Percentiles rank a stretch among this genome's conserved stretches.
phyloP scores from a whole-genome alignment of 2,797 vertebrate species.

The Arrhamphus sclerolepis region DNA sequence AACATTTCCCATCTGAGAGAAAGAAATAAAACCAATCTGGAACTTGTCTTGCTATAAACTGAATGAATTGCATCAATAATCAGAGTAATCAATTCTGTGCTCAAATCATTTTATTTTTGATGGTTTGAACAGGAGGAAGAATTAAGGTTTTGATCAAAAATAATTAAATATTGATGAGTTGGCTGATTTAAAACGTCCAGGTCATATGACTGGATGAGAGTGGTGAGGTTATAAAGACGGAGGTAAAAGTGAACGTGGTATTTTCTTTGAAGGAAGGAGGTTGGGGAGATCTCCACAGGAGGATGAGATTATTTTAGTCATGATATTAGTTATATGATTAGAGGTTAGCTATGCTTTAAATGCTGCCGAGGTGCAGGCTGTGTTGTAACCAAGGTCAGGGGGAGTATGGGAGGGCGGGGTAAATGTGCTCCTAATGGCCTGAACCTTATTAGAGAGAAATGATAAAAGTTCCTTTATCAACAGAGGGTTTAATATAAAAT shows the following conservation, averaged over 20 bases:
- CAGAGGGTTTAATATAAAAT: slow-evolving; percentile 11
- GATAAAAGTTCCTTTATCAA: slow-evolving; percentile 13
- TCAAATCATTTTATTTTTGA: background rate
- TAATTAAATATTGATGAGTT: no score
- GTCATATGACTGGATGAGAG: background rate
- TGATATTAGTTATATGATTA: background rate
- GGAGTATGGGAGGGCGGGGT: slow-evolving; percentile 13
- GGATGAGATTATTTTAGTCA: background rate
- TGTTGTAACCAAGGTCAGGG: slow-evolving; percentile 22
- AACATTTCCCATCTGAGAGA: background rate
- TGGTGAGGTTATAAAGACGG: background rate
- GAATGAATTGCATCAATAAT: background rate
- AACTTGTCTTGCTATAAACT: background rate
- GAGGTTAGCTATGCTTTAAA: slow-evolving; percentile 3
- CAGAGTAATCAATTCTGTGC: background rate
- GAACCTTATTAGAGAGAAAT: slow-evolving; percentile 20
- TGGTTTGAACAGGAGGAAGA: background rate
- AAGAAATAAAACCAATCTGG: background rate
- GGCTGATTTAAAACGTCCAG: background rate
- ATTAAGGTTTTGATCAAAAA: background rate
- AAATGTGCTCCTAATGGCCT: slow-evolving; percentile 8
- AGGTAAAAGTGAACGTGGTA: no score
- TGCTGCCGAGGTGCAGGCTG: slow-evolving; percentile 2
- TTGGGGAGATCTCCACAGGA: background rate
- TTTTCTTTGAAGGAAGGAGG: background rate